Conservation (phyloP, 2,888 invertebrate species). For the Apotomis betuletana region DNA sequence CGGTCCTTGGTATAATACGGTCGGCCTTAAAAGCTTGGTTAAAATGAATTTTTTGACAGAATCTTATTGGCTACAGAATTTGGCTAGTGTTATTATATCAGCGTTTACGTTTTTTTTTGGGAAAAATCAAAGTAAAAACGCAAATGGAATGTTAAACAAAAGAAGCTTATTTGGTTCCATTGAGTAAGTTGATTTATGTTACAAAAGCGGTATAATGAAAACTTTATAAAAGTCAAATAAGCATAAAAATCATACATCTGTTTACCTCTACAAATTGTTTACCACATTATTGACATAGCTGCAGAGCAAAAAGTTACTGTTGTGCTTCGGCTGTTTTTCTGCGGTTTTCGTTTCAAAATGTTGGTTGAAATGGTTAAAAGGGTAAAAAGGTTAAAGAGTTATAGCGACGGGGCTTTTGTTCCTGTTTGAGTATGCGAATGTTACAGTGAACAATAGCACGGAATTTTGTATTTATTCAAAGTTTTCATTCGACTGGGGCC, state of each 20-base stretch:
- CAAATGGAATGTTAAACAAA: too few species aligned
- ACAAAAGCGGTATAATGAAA: background rate
- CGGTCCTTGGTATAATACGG: too few species aligned
- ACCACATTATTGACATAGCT: background rate
- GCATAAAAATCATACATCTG: background rate
- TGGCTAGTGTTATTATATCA: too few species aligned
- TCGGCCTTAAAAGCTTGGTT: too few species aligned
- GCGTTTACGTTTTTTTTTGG: too few species aligned
- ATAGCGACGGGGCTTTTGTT: slow-evolving; percentile 3
- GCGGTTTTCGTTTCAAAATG: slow-evolving; percentile 9
- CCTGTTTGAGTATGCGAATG: slow-evolving; percentile 12
- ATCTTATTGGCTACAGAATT: too few species aligned
- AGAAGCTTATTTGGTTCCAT: background rate
- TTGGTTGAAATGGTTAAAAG: background rate
- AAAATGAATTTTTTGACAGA: too few species aligned
- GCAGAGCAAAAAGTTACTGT: slow-evolving; percentile 3
- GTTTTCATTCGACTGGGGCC: background rate
- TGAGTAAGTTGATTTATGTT: background rate
- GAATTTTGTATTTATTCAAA: background rate
- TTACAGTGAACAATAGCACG: slow-evolving; percentile 1
- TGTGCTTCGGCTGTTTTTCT: background rate
- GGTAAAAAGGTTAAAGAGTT: slow-evolving; percentile 20
- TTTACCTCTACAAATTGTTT: background rate
- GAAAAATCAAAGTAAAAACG: too few species aligned
- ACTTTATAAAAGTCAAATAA: background rate